phyloP scores from a whole-genome alignment of 2,113 vertebrate genomes.

The Falco punctatus region DNA sequence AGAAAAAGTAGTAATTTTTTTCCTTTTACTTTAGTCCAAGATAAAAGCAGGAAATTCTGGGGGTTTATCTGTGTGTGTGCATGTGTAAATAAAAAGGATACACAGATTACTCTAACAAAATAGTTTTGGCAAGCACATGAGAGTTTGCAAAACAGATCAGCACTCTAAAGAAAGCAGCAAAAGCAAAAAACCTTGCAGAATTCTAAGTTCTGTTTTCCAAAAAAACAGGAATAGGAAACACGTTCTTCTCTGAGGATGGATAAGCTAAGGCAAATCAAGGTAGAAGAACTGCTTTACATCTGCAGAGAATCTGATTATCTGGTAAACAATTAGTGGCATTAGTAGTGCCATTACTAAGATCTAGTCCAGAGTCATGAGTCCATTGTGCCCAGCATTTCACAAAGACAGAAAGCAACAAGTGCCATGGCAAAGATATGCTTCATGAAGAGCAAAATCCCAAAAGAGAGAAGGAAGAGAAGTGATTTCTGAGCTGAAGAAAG shows the following conservation, averaged over 20 bases:
- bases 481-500: not conserved
- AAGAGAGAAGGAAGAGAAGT: not conserved
- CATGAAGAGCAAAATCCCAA: not conserved
- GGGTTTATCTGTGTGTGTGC: not conserved
- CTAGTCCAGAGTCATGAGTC: accelerated
- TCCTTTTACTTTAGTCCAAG: not conserved
- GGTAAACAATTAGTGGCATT: not conserved
- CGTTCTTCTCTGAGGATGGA: not conserved
- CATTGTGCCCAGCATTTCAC: not conserved
- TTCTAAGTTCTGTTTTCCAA: not conserved
- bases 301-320: not conserved
- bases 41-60: not conserved
- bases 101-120: not conserved
- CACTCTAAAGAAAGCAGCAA: not conserved
- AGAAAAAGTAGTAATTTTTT: too few relatives aligned
- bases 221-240: not conserved
- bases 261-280: not conserved
- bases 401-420: not conserved
- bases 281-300: not conserved
- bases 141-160: not conserved
- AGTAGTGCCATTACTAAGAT: not conserved
- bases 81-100: not conserved
- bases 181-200: not conserved
- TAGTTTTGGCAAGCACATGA: not conserved
- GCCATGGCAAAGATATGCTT: not conserved